These are phyloP conservation scores for Andricus quercusramuli DNA, from an alignment of 2,888 invertebrate genomes.

Conservation along the genomic window DNA sequence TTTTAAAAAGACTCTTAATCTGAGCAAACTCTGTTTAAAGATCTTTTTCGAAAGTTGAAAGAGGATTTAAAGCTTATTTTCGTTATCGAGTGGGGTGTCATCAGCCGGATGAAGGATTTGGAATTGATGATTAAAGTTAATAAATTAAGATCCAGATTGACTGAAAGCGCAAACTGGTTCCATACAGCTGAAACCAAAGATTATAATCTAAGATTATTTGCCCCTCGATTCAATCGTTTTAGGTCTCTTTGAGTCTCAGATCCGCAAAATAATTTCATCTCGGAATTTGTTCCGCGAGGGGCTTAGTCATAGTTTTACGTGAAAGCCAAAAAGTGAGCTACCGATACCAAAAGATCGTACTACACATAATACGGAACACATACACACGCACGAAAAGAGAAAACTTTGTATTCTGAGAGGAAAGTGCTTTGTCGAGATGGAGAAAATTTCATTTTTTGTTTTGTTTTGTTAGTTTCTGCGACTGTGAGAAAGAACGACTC, in stretches of 20 bases:
- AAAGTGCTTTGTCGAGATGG: conserved; percentile 2
- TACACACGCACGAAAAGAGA: conserved; percentile 35
- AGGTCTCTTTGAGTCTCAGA: conserved; percentile 42
- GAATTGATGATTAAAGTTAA: neutral
- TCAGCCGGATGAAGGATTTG: neutral
- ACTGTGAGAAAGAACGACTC: neutral
- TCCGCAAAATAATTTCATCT: neutral
- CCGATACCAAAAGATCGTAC: conserved; percentile 61
- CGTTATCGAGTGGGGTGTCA: neutral
- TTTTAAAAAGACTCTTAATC: conserved; percentile 10
- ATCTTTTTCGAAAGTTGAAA: neutral
- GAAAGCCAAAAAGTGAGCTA: conserved; percentile 65
- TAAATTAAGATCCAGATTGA: conserved; percentile 34
- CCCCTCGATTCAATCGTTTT: conserved; percentile 59
- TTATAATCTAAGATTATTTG: conserved; percentile 70
- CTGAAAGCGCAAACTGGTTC: conserved; percentile 62
- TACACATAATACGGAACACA: conserved; percentile 38
- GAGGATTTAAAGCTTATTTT: conserved; percentile 2
- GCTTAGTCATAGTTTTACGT: conserved; percentile 67
- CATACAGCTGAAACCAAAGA: conserved; percentile 78
- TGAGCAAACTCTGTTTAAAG: neutral
- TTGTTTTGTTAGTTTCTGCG: neutral
- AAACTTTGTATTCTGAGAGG: conserved; percentile 8
- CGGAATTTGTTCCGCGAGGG: conserved; percentile 51
- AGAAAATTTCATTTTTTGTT: neutral